These are phyloP conservation scores for Hepsetus odoe DNA, from an alignment of 2,113 vertebrate genomes.

Conservation along the genomic window DNA sequence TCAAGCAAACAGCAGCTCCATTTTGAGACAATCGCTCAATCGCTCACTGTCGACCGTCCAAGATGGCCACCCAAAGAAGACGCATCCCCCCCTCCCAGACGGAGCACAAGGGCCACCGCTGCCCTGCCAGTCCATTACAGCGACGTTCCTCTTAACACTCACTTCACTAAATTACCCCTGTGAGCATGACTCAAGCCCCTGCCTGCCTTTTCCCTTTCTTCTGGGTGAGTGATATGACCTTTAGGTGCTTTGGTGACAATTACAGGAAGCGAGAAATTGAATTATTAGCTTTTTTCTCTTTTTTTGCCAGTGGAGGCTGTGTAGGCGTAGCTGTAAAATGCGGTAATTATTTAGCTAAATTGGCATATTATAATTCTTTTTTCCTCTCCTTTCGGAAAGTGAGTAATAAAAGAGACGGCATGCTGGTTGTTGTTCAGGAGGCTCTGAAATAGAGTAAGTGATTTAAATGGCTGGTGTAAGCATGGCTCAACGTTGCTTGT, in stretches of 20 bases:
- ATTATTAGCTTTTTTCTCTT: conserved; percentile 76
- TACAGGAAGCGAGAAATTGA: conserved; percentile 81
- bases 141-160: conserved; percentile 71
- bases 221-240: conserved; percentile 80
- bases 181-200: conserved; percentile 70
- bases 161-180: conserved; percentile 74
- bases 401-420: conserved; percentile 53
- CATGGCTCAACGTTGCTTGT: conserved; percentile 68
- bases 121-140: conserved; percentile 65
- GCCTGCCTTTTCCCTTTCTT: conserved; percentile 66
- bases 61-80: conserved; percentile 50
- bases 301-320: conserved; percentile 66
- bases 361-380: conserved; percentile 78
- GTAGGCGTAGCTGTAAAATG: conserved; percentile 79
- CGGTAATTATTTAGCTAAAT: conserved; percentile 84
- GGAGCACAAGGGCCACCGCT: conserved; percentile 33
- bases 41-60: conserved; percentile 34
- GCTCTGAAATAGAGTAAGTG: conserved; percentile 56
- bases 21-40: conserved; percentile 56
- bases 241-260: conserved; percentile 82
- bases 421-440: conserved; percentile 60
- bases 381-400: conserved; percentile 64
- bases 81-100: conserved; percentile 30
- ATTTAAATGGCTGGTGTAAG: conserved; percentile 66
- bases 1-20: conserved; percentile 48